Evolutionary conservation across 2,797 vertebrate genomes (phyloP).

Genomic region (Channa striata): DNA sequence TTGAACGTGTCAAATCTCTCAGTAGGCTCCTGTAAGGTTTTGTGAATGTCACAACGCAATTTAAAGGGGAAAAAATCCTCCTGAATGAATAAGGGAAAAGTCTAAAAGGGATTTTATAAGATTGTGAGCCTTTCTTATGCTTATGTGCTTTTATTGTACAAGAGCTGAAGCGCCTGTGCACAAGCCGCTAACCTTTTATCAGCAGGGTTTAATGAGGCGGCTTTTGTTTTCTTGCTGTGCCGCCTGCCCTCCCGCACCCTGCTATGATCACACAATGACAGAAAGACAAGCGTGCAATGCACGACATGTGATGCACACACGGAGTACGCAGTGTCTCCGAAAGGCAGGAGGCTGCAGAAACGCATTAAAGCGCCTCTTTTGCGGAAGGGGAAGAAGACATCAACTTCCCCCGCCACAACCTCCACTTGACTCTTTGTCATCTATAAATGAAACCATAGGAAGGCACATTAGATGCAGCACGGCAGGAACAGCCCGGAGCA

Average conservation of each 20-base stretch:
- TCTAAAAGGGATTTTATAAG: no score
- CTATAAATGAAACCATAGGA: constrained; percentile 53
- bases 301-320: not conserved
- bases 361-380: constrained; percentile 21
- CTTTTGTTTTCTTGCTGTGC: constrained; percentile 50
- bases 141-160: constrained; percentile 4
- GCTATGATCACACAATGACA: constrained; percentile 45
- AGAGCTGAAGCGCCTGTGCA: constrained; percentile 26
- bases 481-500: constrained; percentile 45
- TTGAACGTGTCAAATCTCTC: constrained; percentile 8
- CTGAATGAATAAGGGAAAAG: constrained; percentile 15
- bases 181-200: constrained; percentile 49
- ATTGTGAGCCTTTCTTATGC: constrained; percentile 2
- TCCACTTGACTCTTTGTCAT: constrained; percentile 58
- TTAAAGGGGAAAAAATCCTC: constrained; percentile 24
- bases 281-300: constrained; percentile 31
- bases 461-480: constrained; percentile 42
- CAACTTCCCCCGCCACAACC: constrained; percentile 48
- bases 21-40: constrained; percentile 16
- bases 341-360: constrained; percentile 30
- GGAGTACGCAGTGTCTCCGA: constrained; percentile 4
- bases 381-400: constrained; percentile 18
- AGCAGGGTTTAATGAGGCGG: constrained; percentile 62
- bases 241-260: constrained; percentile 34
- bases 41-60: constrained; percentile 20